Evolutionary conservation across 1,140 invertebrate species (phyloP).

Genomic region (Tetramorium parvispinum): DNA sequence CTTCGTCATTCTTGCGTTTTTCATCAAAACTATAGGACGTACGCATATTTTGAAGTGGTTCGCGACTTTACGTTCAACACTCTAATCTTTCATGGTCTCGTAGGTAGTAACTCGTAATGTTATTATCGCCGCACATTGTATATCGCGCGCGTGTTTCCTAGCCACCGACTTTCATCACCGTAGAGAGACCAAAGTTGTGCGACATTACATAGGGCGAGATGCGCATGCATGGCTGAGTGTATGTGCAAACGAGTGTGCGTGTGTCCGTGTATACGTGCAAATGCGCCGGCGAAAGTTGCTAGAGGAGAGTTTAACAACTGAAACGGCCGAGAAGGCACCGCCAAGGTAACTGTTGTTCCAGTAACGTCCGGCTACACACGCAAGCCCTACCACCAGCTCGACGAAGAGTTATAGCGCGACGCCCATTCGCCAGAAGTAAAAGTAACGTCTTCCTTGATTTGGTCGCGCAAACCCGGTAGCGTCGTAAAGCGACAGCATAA

Average conservation of each 20-base stretch:
- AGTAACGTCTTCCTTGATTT: slow-evolving; percentile 57
- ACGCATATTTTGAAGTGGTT: neutral
- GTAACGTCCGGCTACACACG: slow-evolving; percentile 48
- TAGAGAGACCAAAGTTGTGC: slow-evolving; percentile 54
- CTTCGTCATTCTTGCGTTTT: neutral
- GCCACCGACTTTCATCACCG: slow-evolving; percentile 51
- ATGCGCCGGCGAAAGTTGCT: slow-evolving; percentile 42
- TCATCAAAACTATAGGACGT: neutral
- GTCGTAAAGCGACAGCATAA: slow-evolving; percentile 18
- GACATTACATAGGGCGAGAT: slow-evolving; percentile 17
- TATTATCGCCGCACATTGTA: slow-evolving; percentile 45
- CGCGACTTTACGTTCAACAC: neutral
- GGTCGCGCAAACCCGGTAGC: neutral
- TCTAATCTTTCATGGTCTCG: slow-evolving; percentile 40
- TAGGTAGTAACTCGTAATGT: slow-evolving; percentile 31
- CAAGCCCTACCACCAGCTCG: neutral
- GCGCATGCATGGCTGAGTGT: too few species aligned
- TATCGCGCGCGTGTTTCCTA: slow-evolving; percentile 31
- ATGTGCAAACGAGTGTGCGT: too few species aligned
- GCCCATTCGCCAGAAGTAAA: slow-evolving; percentile 44
- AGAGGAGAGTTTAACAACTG: slow-evolving; percentile 60
- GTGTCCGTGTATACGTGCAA: neutral
- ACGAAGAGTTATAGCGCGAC: slow-evolving; percentile 15
- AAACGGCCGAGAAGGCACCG: slow-evolving; percentile 53
- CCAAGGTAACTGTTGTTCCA: slow-evolving; percentile 56